Conservation (phyloP, 2,113 vertebrate genomes). For the Sorex araneus region DNA sequence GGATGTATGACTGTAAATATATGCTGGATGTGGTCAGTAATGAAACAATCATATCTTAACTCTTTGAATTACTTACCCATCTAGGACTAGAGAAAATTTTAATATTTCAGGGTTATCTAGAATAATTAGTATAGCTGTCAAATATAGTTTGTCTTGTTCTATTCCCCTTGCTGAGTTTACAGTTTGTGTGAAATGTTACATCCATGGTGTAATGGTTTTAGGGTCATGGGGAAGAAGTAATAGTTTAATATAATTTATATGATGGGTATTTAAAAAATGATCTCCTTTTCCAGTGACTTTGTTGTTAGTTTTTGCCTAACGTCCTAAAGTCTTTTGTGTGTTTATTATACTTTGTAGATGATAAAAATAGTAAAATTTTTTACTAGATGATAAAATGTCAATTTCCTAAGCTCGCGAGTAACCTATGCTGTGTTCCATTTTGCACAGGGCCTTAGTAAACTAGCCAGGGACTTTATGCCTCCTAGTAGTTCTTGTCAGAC, state of each 20-base stretch:
- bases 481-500: slow-evolving; percentile 19
- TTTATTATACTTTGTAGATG: slow-evolving; percentile 44
- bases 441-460: slow-evolving; percentile 58
- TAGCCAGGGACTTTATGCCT: slow-evolving; percentile 55
- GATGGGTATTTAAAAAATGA: background rate
- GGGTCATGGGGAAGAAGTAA: background rate
- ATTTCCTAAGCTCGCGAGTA: slow-evolving; percentile 45
- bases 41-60: slow-evolving; percentile 41
- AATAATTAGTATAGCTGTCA: slow-evolving; percentile 29
- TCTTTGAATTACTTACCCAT: background rate
- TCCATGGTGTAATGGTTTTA: background rate
- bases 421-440: slow-evolving; percentile 57
- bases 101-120: slow-evolving; percentile 43
- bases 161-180: background rate
- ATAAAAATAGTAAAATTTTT: slow-evolving; percentile 63
- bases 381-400: slow-evolving; percentile 52
- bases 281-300: slow-evolving; percentile 52
- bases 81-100: slow-evolving; percentile 20
- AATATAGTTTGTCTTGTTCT: background rate
- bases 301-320: slow-evolving; percentile 39
- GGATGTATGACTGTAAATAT: slow-evolving; percentile 33
- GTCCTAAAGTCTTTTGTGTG: background rate
- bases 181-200: background rate
- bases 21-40: slow-evolving; percentile 48
- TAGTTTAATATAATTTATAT: background rate